Conservation (phyloP, 2,797 vertebrate genomes). For the Ctenosaura bakeri region DNA sequence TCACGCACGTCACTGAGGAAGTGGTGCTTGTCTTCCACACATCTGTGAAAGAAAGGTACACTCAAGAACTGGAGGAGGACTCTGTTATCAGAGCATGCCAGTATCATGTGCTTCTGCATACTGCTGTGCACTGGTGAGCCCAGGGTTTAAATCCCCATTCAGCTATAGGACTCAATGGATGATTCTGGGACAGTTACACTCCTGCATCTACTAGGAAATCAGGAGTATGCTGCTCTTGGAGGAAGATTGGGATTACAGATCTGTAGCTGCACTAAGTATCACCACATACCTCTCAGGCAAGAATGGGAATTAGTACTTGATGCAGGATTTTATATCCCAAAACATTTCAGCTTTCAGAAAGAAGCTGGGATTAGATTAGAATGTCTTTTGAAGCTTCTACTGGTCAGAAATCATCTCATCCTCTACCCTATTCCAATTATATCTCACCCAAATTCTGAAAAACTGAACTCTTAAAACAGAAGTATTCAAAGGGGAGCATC, state of each 20-base stretch:
- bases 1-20: neutral
- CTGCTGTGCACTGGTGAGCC: neutral
- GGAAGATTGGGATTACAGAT: neutral
- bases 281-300: neutral
- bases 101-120: neutral
- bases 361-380: neutral
- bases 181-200: neutral
- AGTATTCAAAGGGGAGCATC: neutral
- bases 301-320: neutral
- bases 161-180: neutral
- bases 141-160: neutral
- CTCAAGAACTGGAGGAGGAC: neutral
- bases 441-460: neutral
- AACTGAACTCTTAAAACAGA: neutral
- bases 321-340: neutral
- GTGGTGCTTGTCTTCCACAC: neutral
- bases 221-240: neutral
- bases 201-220: neutral
- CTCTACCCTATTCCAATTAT: neutral
- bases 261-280: neutral
- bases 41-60: neutral
- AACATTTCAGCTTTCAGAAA: neutral
- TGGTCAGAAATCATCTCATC: neutral
- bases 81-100: neutral
- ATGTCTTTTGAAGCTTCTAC: neutral